These are phyloP conservation scores for Climacteris rufus DNA, from an alignment of 2,113 vertebrate species.

Conservation along the genomic window DNA sequence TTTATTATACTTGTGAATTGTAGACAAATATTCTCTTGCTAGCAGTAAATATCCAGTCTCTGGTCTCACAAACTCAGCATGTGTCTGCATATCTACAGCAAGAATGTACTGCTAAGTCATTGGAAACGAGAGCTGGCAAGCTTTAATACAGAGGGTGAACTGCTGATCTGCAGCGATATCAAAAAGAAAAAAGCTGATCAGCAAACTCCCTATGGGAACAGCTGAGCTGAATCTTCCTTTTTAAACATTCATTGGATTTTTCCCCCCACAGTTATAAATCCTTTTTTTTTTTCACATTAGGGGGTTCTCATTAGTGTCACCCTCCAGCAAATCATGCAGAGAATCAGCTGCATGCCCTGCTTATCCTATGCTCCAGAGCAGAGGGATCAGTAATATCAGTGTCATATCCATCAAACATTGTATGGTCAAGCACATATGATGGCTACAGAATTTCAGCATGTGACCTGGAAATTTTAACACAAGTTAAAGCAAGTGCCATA, in stretches of 20 bases:
- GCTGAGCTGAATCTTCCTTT: slow-evolving; percentile 43
- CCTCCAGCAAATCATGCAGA: slow-evolving; percentile 28
- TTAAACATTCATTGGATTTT: slow-evolving; percentile 32
- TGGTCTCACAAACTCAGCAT: background rate
- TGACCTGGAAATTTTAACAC: background rate
- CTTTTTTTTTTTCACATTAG: background rate
- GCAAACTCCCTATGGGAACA: slow-evolving; percentile 24
- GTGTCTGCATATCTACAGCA: background rate
- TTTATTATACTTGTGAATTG: background rate
- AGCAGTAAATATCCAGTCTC: background rate
- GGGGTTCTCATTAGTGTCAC: slow-evolving; percentile 52
- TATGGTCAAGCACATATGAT: background rate
- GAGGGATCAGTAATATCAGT: background rate
- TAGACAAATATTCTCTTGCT: background rate
- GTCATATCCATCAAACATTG: accelerated
- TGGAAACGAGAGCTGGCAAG: background rate
- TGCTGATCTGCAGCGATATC: background rate
- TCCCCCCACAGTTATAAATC: background rate
- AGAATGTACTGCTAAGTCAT: background rate
- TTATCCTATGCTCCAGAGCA: background rate
- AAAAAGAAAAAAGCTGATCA: slow-evolving; percentile 38
- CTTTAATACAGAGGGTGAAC: background rate
- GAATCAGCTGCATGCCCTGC: background rate
- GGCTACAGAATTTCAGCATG: background rate
- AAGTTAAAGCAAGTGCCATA: background rate